Percentiles rank a stretch among this genome's conserved stretches.
phyloP scores from a whole-genome alignment of 2,888 invertebrate species.

The Torymus texanus region DNA sequence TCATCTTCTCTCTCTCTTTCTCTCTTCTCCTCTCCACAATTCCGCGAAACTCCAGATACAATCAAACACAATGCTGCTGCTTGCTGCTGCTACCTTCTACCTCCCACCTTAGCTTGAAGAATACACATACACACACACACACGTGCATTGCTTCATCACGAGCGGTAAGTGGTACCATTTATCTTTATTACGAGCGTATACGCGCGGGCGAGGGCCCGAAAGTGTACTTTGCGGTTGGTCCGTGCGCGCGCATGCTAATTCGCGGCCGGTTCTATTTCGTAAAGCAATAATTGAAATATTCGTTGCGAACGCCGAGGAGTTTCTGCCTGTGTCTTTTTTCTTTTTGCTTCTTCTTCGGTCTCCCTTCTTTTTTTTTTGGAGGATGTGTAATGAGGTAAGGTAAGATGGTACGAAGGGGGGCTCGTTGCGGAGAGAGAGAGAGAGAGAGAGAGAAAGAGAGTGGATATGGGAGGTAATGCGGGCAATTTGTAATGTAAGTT shows the following conservation, averaged over 20 bases:
- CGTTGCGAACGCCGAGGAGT: conserved; percentile 10
- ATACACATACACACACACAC: not conserved
- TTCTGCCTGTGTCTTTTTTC: not conserved
- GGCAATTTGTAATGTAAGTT: no score
- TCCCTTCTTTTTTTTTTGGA: not conserved
- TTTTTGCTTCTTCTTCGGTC: not conserved
- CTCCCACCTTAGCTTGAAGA: conserved; percentile 9
- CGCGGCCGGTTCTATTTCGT: conserved; percentile 40
- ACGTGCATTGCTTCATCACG: conserved; percentile 53
- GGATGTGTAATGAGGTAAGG: no score
- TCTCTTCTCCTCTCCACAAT: conserved; percentile 23
- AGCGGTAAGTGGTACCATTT: conserved; percentile 54
- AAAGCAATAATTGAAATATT: conserved; percentile 46
- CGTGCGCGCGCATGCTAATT: conserved; percentile 38
- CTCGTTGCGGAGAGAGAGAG: no score
- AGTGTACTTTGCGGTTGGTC: conserved; percentile 58
- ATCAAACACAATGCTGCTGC: conserved; percentile 33
- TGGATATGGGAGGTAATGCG: no score
- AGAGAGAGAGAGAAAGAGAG: no score
- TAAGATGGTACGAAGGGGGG: no score
- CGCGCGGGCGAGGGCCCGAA: conserved; percentile 35
- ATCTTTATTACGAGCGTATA: conserved; percentile 54
- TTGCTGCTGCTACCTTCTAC: not conserved
- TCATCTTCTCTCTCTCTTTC: conserved; percentile 20
- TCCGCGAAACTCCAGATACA: conserved; percentile 51